phyloP scores from a whole-genome alignment of 2,888 invertebrate species.

The Melieria crassipennis region DNA sequence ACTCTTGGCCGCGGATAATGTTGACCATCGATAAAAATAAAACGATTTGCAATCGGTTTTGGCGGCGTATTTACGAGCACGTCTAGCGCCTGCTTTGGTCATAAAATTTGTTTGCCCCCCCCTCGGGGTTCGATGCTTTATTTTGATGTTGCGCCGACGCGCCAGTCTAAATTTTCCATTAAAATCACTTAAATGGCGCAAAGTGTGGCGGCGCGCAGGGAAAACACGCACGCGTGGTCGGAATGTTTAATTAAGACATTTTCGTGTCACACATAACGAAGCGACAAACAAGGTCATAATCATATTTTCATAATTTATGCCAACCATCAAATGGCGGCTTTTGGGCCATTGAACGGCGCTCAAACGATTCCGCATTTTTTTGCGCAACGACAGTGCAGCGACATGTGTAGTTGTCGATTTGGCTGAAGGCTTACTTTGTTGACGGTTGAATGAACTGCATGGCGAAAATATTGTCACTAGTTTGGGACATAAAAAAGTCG shows the following conservation, averaged over 20 bases:
- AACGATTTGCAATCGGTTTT: constrained; percentile 20
- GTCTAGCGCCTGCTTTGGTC: constrained; percentile 16
- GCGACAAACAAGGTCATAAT: neutral
- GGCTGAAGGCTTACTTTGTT: neutral
- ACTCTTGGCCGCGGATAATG: no score
- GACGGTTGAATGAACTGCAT: neutral
- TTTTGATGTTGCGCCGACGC: no score
- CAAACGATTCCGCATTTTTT: no score
- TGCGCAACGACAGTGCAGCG: no score
- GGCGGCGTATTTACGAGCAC: constrained; percentile 30
- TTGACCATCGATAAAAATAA: neutral
- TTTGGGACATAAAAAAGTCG: constrained; percentile 1
- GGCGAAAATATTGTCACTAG: neutral
- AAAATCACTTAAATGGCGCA: neutral
- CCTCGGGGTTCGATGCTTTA: no score
- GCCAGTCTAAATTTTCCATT: neutral
- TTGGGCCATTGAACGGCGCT: no score
- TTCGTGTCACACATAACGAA: neutral
- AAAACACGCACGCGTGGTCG: neutral
- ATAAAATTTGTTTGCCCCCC: no score
- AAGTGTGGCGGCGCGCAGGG: neutral
- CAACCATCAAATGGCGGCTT: neutral
- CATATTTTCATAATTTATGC: constrained; percentile 4
- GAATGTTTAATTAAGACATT: neutral
- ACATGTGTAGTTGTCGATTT: no score